These are phyloP conservation scores for Choreutis nemorana DNA, from an alignment of 2,888 invertebrate species.

Conservation along the genomic window DNA sequence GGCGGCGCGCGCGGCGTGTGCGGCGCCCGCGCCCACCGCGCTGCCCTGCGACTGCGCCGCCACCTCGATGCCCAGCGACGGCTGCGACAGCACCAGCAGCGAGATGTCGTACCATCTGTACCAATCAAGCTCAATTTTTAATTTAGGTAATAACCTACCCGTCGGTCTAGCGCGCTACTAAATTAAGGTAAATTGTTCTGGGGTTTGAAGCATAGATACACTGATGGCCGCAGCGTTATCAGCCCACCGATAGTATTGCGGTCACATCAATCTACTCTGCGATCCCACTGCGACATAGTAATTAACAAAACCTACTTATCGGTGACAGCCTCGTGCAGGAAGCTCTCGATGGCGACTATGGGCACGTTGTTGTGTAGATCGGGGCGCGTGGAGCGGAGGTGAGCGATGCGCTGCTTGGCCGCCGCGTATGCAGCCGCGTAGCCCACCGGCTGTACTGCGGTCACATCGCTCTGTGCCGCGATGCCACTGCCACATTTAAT, in stretches of 20 bases:
- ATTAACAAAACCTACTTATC: constrained; percentile 49
- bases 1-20: constrained; percentile 68
- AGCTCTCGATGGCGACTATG: constrained; percentile 78
- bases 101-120: constrained; percentile 83
- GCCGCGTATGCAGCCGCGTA: constrained; percentile 77
- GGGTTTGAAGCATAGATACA: too few relatives aligned
- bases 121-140: too few relatives aligned
- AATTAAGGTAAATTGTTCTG: too few relatives aligned
- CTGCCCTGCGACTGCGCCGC: constrained; percentile 79
- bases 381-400: constrained; percentile 58
- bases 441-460: constrained; percentile 81
- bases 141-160: too few relatives aligned
- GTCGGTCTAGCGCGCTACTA: too few relatives aligned
- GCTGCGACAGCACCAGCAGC: constrained; percentile 75
- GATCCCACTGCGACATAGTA: neutral
- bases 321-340: constrained; percentile 73
- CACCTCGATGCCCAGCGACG: constrained; percentile 71
- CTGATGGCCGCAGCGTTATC: too few relatives aligned
- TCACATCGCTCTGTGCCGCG: constrained; percentile 65
- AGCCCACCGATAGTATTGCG: too few relatives aligned
- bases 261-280: neutral
- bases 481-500: too few relatives aligned
- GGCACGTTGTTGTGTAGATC: constrained; percentile 70
- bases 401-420: constrained; percentile 76
- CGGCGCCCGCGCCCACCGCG: constrained; percentile 74